Percentiles rank a stretch among this genome's conserved stretches.
Conservation (phyloP, 2,113 vertebrate genomes). For the Columba livia region DNA sequence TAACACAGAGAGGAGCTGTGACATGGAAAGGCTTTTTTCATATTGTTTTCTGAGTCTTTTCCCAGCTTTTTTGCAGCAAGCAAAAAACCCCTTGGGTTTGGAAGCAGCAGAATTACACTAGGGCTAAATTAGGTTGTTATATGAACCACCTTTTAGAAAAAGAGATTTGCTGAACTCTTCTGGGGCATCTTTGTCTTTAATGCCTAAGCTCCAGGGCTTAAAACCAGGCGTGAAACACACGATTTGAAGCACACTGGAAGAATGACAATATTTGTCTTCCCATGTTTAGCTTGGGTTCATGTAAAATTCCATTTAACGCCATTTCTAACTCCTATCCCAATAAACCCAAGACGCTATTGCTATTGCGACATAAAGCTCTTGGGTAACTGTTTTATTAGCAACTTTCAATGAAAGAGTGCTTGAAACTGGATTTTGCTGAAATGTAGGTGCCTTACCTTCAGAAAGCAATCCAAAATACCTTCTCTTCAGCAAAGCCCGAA, state of each 20-base stretch:
- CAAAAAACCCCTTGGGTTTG: background rate
- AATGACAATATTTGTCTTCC: slow-evolving; percentile 23
- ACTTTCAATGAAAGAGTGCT: background rate
- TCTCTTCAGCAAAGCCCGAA: background rate
- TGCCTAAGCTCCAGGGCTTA: background rate
- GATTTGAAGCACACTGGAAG: background rate
- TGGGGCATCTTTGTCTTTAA: background rate
- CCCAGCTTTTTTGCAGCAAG: background rate
- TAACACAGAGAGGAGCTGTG: background rate
- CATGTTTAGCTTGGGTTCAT: background rate
- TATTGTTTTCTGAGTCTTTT: background rate
- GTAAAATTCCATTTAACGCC: slow-evolving; percentile 6
- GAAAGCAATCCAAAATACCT: background rate
- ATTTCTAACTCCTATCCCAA: background rate
- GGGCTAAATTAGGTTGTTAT: background rate
- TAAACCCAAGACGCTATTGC: background rate
- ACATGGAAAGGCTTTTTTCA: background rate
- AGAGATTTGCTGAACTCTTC: background rate
- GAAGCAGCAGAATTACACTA: background rate
- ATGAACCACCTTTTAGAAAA: background rate
- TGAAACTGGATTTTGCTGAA: background rate
- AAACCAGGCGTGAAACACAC: background rate
- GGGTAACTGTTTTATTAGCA: background rate
- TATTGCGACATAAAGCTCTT: background rate
- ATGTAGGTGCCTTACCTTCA: background rate